Percentiles rank a stretch among this genome's conserved stretches.
phyloP scores from a whole-genome alignment of 2,797 vertebrate genomes.

The Pseudopleuronectes americanus region DNA sequence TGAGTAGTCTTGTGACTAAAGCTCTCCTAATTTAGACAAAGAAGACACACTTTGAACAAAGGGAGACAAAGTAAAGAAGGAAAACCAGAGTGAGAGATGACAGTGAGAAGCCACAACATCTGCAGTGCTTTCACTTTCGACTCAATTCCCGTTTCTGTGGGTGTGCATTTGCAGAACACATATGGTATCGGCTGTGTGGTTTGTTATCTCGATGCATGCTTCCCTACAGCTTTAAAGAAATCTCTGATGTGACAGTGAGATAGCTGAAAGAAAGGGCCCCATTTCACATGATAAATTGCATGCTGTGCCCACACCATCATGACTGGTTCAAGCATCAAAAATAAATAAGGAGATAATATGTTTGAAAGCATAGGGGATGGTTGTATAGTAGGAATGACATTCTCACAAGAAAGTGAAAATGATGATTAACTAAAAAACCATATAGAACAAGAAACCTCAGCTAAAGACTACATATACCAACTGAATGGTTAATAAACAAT shows the following conservation, averaged over 20 bases:
- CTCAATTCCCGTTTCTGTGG: constrained; percentile 76
- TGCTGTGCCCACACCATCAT: neutral
- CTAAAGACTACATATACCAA: no score
- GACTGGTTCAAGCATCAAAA: neutral
- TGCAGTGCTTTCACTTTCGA: constrained; percentile 69
- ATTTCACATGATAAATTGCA: neutral
- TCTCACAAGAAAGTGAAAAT: no score
- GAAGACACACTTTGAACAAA: constrained; percentile 12
- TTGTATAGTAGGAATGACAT: no score
- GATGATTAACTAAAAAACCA: no score
- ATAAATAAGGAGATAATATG: no score
- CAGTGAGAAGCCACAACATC: constrained; percentile 66
- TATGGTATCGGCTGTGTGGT: constrained; percentile 39
- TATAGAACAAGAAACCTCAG: no score
- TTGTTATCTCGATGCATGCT: constrained; percentile 59
- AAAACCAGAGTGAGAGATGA: constrained; percentile 54
- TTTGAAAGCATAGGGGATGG: no score
- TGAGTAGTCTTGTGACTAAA: constrained; percentile 5
- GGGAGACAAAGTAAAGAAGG: constrained; percentile 26
- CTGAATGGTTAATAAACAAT: no score
- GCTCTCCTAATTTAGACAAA: constrained; percentile 9
- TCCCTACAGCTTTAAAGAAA: constrained; percentile 17
- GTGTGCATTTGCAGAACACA: constrained; percentile 48
- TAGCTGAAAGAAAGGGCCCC: constrained; percentile 8
- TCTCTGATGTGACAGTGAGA: constrained; percentile 29